Evolutionary conservation across 2,113 vertebrate species (phyloP).

Genomic region (rabbit (Oryctolagus cuniculus)): DNA sequence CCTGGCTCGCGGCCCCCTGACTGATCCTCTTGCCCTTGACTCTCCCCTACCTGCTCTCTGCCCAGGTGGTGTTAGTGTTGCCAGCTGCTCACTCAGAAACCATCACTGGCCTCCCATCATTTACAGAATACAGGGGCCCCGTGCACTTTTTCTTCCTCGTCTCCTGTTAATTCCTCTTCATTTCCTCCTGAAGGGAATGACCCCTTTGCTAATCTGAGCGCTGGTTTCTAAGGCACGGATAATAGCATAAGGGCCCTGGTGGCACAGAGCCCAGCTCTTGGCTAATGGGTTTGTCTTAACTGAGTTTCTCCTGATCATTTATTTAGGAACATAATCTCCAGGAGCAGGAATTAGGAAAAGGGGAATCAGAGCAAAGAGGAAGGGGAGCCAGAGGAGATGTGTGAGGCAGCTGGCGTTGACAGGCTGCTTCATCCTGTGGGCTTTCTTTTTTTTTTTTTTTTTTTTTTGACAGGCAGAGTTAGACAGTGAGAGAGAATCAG

Average conservation of each 20-base stretch:
- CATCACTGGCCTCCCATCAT: not conserved
- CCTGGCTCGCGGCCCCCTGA: not conserved
- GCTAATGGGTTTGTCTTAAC: not conserved
- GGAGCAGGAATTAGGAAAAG: not conserved
- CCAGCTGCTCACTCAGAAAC: not conserved
- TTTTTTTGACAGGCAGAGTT: too few relatives aligned
- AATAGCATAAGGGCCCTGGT: not conserved
- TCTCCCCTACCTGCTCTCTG: not conserved
- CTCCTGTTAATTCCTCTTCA: too few relatives aligned
- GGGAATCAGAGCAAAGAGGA: not conserved
- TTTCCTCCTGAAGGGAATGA: not conserved
- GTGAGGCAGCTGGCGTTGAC: not conserved
- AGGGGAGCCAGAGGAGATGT: not conserved
- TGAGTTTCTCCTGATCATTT: slow-evolving; percentile 50
- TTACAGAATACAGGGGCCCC: not conserved
- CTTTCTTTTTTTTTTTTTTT: not conserved
- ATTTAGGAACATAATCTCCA: not conserved
- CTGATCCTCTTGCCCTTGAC: not conserved
- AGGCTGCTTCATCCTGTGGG: not conserved
- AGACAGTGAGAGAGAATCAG: too few relatives aligned
- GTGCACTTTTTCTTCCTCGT: not conserved
- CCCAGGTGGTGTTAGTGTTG: not conserved
- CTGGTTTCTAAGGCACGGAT: not conserved
- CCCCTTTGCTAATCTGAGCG: not conserved
- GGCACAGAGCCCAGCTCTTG: not conserved